Percentiles rank a stretch among this genome's conserved stretches.
Conservation (phyloP, 2,113 vertebrate genomes). For the Motacilla alba region DNA sequence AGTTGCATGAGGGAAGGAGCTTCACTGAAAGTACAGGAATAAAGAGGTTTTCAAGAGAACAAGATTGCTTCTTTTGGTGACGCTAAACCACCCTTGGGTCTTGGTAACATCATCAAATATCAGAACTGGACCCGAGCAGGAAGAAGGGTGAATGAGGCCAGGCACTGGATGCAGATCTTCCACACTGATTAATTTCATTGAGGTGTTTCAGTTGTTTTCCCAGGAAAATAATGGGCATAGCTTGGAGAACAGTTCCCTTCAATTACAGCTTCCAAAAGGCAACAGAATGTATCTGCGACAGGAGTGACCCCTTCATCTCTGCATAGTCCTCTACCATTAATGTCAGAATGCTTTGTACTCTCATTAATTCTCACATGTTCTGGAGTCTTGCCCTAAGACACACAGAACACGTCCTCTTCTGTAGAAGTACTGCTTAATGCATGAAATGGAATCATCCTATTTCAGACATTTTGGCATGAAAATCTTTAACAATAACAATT, state of each 20-base stretch:
- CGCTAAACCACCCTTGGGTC: neutral
- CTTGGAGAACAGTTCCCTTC: neutral
- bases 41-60: neutral
- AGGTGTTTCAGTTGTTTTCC: neutral
- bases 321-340: neutral
- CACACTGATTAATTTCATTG: neutral
- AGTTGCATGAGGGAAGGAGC: neutral
- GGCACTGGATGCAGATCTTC: neutral
- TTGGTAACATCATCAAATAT: neutral
- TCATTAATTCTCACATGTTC: accelerated
- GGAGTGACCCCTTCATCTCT: neutral
- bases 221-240: neutral
- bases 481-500: neutral
- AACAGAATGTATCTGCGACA: neutral
- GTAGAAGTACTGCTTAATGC: accelerated
- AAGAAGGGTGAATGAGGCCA: neutral
- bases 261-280: neutral
- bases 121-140: too few relatives aligned
- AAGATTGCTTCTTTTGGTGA: neutral
- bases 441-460: neutral
- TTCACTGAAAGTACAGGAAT: neutral
- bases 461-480: neutral
- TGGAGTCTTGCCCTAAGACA: neutral
- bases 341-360: neutral
- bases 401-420: neutral